These are phyloP conservation scores for Sceloporus tristichus DNA, from an alignment of 2,113 vertebrate genomes.

Conservation along the genomic window DNA sequence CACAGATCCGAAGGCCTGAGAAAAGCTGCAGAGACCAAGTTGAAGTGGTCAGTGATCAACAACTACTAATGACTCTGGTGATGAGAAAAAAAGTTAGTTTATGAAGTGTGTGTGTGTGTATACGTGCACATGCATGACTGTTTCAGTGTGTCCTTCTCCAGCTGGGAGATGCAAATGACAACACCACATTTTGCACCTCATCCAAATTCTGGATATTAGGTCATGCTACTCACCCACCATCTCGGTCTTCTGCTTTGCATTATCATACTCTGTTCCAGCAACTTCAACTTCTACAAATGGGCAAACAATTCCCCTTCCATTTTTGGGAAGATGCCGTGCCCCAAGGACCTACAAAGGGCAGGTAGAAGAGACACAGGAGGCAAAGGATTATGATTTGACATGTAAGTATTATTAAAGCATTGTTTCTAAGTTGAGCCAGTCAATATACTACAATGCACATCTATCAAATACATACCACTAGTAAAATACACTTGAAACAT, in stretches of 20 bases:
- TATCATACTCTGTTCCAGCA: slow-evolving; percentile 95
- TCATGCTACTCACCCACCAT: slow-evolving; percentile 86
- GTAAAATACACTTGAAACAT: neutral
- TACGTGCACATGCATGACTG: neutral
- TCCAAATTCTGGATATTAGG: neutral
- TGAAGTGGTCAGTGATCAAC: neutral
- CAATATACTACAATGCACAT: neutral
- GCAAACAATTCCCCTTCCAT: slow-evolving; percentile 94
- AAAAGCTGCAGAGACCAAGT: neutral
- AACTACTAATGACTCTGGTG: neutral
- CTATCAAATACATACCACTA: neutral
- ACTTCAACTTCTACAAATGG: slow-evolving; percentile 97
- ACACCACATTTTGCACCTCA: neutral
- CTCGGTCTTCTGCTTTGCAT: slow-evolving; percentile 93
- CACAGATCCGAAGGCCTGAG: neutral
- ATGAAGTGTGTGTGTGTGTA: neutral
- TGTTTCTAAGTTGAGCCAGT: neutral
- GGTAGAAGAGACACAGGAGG: neutral
- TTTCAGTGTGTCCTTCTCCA: neutral
- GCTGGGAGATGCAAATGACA: neutral
- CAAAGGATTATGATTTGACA: too few relatives aligned
- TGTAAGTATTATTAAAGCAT: too few relatives aligned
- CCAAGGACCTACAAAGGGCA: slow-evolving; percentile 87
- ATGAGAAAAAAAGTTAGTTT: neutral
- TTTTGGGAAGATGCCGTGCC: slow-evolving; percentile 95